phyloP scores from a whole-genome alignment of 2,888 invertebrate genomes.

The Drosophila formosana region DNA sequence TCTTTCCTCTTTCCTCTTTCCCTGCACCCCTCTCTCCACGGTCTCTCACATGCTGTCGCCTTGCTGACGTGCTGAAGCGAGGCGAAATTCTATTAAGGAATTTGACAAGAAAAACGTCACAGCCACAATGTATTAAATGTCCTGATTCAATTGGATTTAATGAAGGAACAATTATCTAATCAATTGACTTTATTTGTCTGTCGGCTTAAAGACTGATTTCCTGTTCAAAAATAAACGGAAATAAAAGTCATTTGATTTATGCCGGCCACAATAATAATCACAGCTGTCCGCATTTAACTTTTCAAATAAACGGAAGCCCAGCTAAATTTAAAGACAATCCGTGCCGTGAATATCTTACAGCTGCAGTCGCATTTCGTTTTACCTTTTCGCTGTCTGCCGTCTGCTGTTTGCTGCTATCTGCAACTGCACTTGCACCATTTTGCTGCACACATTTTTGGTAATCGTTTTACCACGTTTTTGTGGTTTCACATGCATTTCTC shows the following conservation, averaged over 20 bases:
- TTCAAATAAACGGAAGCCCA: background rate
- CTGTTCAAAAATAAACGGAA: background rate
- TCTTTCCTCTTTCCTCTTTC: too few species aligned
- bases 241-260: background rate
- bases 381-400: constrained; percentile 24
- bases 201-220: constrained; percentile 8
- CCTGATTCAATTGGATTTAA: constrained; percentile 32
- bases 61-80: constrained; percentile 48
- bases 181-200: constrained; percentile 12
- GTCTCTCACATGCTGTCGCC: constrained; percentile 13
- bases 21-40: background rate
- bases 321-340: background rate
- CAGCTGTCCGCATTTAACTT: background rate
- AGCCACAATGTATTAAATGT: constrained; percentile 3
- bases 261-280: background rate
- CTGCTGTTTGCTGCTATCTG: background rate
- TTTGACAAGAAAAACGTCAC: constrained; percentile 25
- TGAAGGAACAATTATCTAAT: constrained; percentile 28
- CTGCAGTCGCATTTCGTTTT: constrained; percentile 17
- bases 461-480: constrained; percentile 72
- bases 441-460: constrained; percentile 56
- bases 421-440: constrained; percentile 1
- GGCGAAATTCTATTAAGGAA: constrained; percentile 43
- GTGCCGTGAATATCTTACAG: background rate
- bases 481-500: constrained; percentile 62